These are phyloP conservation scores for Astyanax mexicanus DNA, from an alignment of 2,797 vertebrate species.

Conservation along the genomic window DNA sequence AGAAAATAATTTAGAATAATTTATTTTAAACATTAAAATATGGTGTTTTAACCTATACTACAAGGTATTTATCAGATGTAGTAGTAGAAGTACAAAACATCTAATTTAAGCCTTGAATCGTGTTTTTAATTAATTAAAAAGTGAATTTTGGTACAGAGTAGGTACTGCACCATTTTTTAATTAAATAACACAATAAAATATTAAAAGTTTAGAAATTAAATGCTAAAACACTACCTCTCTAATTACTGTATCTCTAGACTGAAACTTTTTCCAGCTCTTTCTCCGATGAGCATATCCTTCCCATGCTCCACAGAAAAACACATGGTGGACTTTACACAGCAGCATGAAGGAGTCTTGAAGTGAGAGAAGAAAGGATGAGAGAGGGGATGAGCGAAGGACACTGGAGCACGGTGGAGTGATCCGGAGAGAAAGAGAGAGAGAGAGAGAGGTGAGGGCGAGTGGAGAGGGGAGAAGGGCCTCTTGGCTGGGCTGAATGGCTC, in stretches of 20 bases:
- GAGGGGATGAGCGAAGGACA: not conserved
- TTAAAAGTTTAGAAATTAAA: too few species aligned
- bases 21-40: too few species aligned
- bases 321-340: not conserved
- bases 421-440: not conserved
- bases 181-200: too few species aligned
- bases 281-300: not conserved
- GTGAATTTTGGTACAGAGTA: too few species aligned
- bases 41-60: too few species aligned
- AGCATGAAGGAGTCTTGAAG: not conserved
- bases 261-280: not conserved
- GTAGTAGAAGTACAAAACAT: too few species aligned
- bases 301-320: not conserved
- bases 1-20: too few species aligned
- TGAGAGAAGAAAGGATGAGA: not conserved
- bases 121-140: too few species aligned
- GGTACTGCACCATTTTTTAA: too few species aligned
- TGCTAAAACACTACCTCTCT: not conserved
- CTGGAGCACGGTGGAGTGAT: slow-evolving; percentile 24
- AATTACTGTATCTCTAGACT: too few species aligned
- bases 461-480: slow-evolving; percentile 69
- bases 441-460: slow-evolving; percentile 20
- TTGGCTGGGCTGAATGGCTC: slow-evolving; percentile 73
- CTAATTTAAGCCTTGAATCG: too few species aligned
- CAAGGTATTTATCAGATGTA: too few species aligned